Evolutionary conservation across 2,113 vertebrate genomes (phyloP).

Genomic region (Plecotus auritus): DNA sequence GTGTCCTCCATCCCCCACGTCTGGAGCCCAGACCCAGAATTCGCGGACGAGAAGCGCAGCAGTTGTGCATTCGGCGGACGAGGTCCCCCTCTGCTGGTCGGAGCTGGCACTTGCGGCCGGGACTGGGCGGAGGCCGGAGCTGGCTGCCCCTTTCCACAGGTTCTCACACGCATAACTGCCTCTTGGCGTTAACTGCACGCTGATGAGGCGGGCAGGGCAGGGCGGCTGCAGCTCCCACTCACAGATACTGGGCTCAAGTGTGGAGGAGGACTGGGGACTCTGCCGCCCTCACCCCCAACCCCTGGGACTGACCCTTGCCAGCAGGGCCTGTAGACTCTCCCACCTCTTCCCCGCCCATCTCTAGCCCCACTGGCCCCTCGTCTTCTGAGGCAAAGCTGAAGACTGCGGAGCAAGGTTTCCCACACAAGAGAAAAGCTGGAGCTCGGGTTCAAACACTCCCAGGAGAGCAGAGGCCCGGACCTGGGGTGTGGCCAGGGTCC

Average conservation of each 20-base stretch:
- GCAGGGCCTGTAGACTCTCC: neutral
- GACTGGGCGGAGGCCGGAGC: neutral
- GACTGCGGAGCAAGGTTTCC: neutral
- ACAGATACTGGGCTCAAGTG: neutral
- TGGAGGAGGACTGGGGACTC: neutral
- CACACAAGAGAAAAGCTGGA: neutral
- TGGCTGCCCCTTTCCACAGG: neutral
- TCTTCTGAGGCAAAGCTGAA: neutral
- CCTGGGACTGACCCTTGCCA: neutral
- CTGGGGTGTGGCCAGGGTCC: neutral
- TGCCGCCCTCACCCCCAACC: neutral
- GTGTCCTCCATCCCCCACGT: neutral
- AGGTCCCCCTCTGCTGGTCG: slow-evolving; percentile 60
- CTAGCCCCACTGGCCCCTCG: neutral
- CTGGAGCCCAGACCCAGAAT: neutral
- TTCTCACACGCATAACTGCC: neutral
- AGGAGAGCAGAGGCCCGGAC: neutral
- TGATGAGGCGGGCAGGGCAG: neutral
- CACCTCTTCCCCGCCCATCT: neutral
- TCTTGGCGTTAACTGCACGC: neutral
- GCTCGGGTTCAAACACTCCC: neutral
- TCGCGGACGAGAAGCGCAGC: accelerated
- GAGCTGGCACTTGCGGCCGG: neutral
- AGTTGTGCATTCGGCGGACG: slow-evolving; percentile 27
- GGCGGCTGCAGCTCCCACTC: neutral